These are phyloP conservation scores for Atrina japonica DNA, from an alignment of 2,888 invertebrate genomes.

Conservation along the genomic window DNA sequence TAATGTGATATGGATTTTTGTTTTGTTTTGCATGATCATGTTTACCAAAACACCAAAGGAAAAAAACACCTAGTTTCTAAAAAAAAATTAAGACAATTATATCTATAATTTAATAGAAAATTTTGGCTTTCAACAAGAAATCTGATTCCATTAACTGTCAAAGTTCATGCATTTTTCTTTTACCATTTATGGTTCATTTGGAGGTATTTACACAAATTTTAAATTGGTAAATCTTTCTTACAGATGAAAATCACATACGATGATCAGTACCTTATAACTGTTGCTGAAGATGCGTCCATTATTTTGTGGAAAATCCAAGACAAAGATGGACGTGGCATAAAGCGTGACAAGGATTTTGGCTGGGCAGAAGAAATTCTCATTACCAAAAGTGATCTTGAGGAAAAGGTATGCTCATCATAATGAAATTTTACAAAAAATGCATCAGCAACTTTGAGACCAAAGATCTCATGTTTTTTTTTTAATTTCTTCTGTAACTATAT, in stretches of 20 bases:
- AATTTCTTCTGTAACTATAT: too few species aligned
- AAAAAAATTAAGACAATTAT: background rate
- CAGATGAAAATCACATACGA: constrained; percentile 88
- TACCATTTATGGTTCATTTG: background rate
- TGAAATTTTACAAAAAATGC: background rate
- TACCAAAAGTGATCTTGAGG: constrained; percentile 87
- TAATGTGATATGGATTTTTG: background rate
- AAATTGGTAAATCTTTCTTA: constrained; percentile 31
- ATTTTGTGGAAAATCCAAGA: constrained; percentile 92
- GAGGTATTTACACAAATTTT: background rate
- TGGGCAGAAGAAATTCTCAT: constrained; percentile 92
- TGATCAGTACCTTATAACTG: constrained; percentile 87
- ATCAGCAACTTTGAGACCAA: too few species aligned
- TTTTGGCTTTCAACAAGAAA: background rate
- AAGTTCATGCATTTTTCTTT: background rate
- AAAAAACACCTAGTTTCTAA: too few species aligned
- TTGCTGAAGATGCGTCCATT: constrained; percentile 89
- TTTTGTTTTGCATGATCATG: too few species aligned
- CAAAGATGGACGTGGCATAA: constrained; percentile 82
- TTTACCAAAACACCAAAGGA: too few species aligned
- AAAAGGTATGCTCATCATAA: constrained; percentile 84
- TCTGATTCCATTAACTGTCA: background rate
- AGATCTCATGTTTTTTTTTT: too few species aligned
- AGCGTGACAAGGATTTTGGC: constrained; percentile 87
- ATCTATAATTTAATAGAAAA: background rate